Evolutionary conservation across 64 coral and sea anemone genomes (phyloP), one percentile per base, ranked within the genome.

Genomic region (Porites australiensis): DNA sequence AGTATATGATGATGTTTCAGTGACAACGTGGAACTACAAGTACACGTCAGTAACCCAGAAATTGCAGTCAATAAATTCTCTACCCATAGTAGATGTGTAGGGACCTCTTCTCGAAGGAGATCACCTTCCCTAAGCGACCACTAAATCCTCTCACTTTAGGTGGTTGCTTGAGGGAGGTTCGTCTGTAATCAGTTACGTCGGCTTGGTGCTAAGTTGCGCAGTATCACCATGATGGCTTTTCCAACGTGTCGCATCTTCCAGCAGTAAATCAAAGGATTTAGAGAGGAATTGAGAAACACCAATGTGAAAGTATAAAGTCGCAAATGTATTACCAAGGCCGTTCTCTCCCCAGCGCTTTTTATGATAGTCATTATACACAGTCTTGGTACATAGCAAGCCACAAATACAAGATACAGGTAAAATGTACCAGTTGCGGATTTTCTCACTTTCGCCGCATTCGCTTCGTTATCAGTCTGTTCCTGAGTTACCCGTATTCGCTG

Each of bases 161-260:
- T 37, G 27, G 27, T 37, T 37, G 27, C 27, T 37, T 37, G 1
- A 37, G 27, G 27, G 27, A 37, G 27, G 27, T 37, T 37, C 27
- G 27, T 37, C 27, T 37, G 27, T 37, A 1, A 37, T 57, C 54
- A 57, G 54, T 57, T 57, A 57, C 54, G 54, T 12, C 54, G 12
- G 54, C 54, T 4, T 57, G 7, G 54, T 37, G n/a, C 23, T 11
- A 71, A 8, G 68, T 71, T 71, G 8, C 27, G 68, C 27, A 71
- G 21, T 71, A 71, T 71, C 6, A 37, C 12, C 4, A 71, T 11
- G 20, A 71, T 5, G 43, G 68, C 12, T 6, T 22, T 7, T 37
- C 68, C 20, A 71, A 71, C 43, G 68, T 71, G 68, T 43, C 68
- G 23, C 68, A 71, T 71, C 21, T 71, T 71, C 68, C 68, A 71